Percentiles rank a stretch among this genome's conserved stretches.
Evolutionary conservation across 2,113 vertebrate species (phyloP).

Genomic region (Vanacampus margaritifer): DNA sequence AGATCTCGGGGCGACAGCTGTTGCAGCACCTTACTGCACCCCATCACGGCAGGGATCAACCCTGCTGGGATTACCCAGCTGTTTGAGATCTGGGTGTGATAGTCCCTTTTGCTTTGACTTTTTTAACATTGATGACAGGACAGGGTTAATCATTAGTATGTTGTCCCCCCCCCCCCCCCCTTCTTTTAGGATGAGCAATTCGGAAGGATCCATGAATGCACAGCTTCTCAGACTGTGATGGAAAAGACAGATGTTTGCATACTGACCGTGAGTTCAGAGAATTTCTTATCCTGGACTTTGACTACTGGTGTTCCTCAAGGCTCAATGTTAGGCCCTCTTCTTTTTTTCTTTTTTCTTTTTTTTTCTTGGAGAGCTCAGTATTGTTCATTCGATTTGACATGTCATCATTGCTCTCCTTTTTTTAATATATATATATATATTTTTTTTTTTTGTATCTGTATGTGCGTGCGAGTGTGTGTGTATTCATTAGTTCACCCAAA

Average conservation of each 20-base stretch:
- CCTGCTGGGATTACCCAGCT: slow-evolving; percentile 57
- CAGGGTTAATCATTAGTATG: slow-evolving; percentile 9
- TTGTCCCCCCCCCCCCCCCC: no score
- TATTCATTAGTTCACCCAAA: no score
- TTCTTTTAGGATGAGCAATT: background rate
- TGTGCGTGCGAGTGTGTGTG: no score
- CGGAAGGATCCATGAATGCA: background rate
- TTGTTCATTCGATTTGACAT: no score
- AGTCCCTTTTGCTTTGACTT: background rate
- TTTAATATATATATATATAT: no score
- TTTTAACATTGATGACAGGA: background rate
- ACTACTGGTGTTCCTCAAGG: background rate
- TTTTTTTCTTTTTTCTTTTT: no score
- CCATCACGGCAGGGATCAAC: slow-evolving; percentile 2
- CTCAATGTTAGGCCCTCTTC: background rate
- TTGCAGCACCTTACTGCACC: slow-evolving; percentile 32
- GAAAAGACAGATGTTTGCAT: background rate
- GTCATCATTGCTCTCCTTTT: no score
- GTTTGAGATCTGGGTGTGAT: slow-evolving; percentile 37
- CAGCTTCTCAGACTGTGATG: background rate
- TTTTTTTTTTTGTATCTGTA: no score
- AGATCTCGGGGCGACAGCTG: slow-evolving; percentile 13
- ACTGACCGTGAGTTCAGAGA: no score
- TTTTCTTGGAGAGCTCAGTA: no score
- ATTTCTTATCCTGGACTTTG: no score